Percentiles rank a stretch among this genome's conserved stretches.
These are phyloP conservation scores for Yponomeuta evonymella DNA, from an alignment of 2,888 invertebrate genomes.

Conservation along the genomic window DNA sequence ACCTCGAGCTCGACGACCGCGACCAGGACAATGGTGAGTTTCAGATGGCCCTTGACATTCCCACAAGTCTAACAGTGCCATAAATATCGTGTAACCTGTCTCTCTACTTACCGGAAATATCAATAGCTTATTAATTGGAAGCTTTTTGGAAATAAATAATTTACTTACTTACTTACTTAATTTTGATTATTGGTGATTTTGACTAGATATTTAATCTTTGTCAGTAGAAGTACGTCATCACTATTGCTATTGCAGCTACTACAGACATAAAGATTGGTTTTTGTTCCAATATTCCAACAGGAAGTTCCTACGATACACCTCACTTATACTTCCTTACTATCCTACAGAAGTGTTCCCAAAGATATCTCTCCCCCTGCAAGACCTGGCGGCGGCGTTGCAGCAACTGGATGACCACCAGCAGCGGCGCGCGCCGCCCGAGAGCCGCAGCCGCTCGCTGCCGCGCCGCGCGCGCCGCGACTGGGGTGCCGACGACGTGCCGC, in stretches of 20 bases:
- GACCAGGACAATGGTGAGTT: slow-evolving; percentile 47
- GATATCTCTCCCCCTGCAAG: slow-evolving; percentile 62
- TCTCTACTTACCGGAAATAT: too few relatives aligned
- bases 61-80: too few relatives aligned
- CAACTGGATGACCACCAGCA: slow-evolving; percentile 49
- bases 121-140: too few relatives aligned
- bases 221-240: too few relatives aligned
- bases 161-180: too few relatives aligned
- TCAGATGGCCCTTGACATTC: not conserved
- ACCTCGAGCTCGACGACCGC: slow-evolving; percentile 33
- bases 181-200: too few relatives aligned
- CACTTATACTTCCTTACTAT: slow-evolving; percentile 18
- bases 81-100: too few relatives aligned
- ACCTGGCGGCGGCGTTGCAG: slow-evolving; percentile 61
- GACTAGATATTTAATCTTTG: too few relatives aligned
- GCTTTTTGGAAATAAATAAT: too few relatives aligned
- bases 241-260: not conserved
- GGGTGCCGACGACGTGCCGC: not conserved
- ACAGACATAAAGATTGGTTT: not conserved
- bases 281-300: not conserved
- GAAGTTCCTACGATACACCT: not conserved
- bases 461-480: not conserved
- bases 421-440: not conserved
- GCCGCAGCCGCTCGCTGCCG: not conserved
- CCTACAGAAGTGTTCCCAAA: slow-evolving; percentile 58